Percentiles rank a stretch among this genome's conserved stretches.
These are phyloP conservation scores for Indicator maculatus DNA, from an alignment of 2,113 vertebrate species.

Conservation along the genomic window DNA sequence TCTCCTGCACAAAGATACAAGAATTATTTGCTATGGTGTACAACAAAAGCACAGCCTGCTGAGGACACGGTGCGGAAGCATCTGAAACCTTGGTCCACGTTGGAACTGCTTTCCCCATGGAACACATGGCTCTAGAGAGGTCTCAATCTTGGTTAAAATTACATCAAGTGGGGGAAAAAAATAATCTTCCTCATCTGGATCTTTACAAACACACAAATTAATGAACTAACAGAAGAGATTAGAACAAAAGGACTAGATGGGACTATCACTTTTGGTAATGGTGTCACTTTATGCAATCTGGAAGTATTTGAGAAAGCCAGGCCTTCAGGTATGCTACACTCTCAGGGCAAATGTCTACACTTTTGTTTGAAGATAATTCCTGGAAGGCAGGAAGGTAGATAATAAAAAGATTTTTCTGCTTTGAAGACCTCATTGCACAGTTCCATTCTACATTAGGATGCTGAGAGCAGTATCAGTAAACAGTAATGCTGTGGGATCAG, in stretches of 20 bases:
- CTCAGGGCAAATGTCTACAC: neutral
- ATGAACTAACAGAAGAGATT: neutral
- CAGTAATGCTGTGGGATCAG: neutral
- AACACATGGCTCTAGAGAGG: accelerated
- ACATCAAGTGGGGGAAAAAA: neutral
- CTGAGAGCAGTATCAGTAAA: neutral
- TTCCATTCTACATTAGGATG: neutral
- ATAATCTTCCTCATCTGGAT: neutral
- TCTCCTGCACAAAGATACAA: neutral
- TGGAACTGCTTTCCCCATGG: neutral
- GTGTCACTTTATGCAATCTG: neutral
- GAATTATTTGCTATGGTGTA: neutral
- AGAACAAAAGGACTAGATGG: neutral
- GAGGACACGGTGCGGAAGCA: neutral
- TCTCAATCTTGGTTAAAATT: neutral
- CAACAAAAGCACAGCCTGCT: neutral
- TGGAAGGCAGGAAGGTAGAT: neutral
- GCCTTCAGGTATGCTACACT: neutral
- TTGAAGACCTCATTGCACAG: neutral
- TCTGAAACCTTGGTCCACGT: neutral
- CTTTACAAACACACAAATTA: neutral
- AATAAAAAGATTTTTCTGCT: neutral
- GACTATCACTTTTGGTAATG: neutral
- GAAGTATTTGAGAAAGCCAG: neutral
- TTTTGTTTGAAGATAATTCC: neutral